A percentile compares a stretch with the other conserved stretches of the same genome.
phyloP scores from a whole-genome alignment of 2,888 invertebrate genomes.

The Candidula unifasciata region DNA sequence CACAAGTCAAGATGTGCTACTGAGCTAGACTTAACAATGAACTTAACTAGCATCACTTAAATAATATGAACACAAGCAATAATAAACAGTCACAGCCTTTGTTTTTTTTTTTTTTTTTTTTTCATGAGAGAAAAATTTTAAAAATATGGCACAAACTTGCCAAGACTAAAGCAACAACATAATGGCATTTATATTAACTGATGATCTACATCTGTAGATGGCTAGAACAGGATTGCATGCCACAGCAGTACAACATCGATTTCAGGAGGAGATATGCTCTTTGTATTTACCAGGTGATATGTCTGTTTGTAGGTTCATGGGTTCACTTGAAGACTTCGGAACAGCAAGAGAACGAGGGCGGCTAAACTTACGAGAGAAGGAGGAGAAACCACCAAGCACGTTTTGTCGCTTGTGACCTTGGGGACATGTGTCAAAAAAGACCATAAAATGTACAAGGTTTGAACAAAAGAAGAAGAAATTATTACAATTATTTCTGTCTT shows the following conservation, averaged over 20 bases:
- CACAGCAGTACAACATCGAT: conserved; percentile 14
- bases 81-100: too few species aligned
- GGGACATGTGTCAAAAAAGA: background rate
- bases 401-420: conserved; percentile 36
- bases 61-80: too few species aligned
- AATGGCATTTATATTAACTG: background rate
- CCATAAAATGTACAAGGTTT: background rate
- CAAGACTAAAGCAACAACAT: too few species aligned
- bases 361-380: conserved; percentile 62
- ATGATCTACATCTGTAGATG: background rate
- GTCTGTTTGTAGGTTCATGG: conserved; percentile 77
- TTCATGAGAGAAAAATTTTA: background rate
- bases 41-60: too few species aligned
- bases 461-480: background rate
- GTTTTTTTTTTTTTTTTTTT: too few species aligned
- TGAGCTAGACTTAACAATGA: too few species aligned
- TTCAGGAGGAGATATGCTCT: conserved; percentile 19
- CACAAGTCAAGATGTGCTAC: too few species aligned
- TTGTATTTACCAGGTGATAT: conserved; percentile 71
- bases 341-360: conserved; percentile 71
- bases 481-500: too few species aligned
- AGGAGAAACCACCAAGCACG: conserved; percentile 61
- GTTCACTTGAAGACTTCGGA: conserved; percentile 76
- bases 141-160: too few species aligned
- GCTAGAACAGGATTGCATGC: conserved; percentile 7